phyloP scores from a whole-genome alignment of 2,113 vertebrate species.

The Microcebus tavaratra region DNA sequence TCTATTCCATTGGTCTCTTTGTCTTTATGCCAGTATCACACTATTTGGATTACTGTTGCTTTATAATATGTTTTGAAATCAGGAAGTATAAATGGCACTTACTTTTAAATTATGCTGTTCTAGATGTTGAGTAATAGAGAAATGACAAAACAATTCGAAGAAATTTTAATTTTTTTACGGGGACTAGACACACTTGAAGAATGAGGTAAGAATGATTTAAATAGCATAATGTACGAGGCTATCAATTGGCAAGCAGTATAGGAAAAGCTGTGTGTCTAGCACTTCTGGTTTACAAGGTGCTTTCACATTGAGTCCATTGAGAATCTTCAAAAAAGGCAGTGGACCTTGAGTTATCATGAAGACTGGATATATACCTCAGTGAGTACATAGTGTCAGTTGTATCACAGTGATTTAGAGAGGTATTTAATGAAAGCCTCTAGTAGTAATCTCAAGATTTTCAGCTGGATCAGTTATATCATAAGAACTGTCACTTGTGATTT shows the following conservation, averaged over 20 bases:
- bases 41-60: neutral
- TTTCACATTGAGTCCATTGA: neutral
- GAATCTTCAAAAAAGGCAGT: neutral
- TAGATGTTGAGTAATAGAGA: conserved; percentile 1
- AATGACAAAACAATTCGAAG: neutral
- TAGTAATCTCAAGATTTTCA: neutral
- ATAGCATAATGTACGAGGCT: neutral
- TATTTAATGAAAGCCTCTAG: neutral
- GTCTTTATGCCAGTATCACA: neutral
- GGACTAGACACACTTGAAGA: neutral
- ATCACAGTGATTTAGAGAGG: neutral
- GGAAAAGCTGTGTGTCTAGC: neutral
- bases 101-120: neutral
- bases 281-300: neutral
- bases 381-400: neutral
- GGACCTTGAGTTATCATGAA: neutral
- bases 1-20: neutral
- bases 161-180: neutral
- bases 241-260: neutral
- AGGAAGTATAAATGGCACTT: neutral
- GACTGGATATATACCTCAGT: neutral
- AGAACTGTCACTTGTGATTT: neutral
- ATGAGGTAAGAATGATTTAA: conserved; percentile 29
- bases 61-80: conserved; percentile 16
- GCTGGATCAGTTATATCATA: neutral